These are phyloP conservation scores for Luidia sarsii DNA, from an alignment of 53 echinoderm and acorn worm genomes.

Conservation along the genomic window DNA sequence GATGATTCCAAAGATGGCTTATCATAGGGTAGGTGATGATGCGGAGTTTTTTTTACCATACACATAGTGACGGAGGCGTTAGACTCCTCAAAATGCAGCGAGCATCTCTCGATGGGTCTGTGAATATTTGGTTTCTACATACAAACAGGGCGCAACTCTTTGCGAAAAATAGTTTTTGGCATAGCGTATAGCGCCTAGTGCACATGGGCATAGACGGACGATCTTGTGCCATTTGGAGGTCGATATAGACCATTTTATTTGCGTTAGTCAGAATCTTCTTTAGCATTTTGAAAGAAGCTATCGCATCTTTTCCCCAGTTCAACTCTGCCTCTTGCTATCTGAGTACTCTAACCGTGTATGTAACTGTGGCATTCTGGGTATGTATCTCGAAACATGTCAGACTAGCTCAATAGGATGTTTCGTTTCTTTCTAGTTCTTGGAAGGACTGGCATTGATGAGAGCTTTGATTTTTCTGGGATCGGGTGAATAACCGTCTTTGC, in stretches of 20 bases:
- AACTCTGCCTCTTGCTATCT: conserved; percentile 58
- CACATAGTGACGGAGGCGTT: conserved; percentile 68
- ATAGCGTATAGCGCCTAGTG: conserved; percentile 63
- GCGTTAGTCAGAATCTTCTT: conserved; percentile 41
- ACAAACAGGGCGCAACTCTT: conserved; percentile 59
- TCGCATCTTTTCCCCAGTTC: conserved; percentile 57
- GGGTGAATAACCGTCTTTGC: not conserved
- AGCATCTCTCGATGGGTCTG: conserved; percentile 78
- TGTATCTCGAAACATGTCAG: conserved; percentile 61
- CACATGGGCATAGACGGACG: conserved; percentile 72
- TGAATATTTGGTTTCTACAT: conserved; percentile 64
- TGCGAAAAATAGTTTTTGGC: conserved; percentile 59
- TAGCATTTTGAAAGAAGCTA: conserved; percentile 9
- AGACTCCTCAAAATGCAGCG: conserved; percentile 57
- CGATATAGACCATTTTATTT: conserved; percentile 61
- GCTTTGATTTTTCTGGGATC: conserved; percentile 46
- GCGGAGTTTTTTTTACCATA: conserved; percentile 57
- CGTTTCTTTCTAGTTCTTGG: conserved; percentile 54
- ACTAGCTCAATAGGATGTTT: conserved; percentile 61
- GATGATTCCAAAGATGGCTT: conserved; percentile 69
- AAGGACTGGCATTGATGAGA: conserved; percentile 29
- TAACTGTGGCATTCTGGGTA: conserved; percentile 66
- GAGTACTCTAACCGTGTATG: conserved; percentile 44
- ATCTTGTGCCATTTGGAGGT: conserved; percentile 43
- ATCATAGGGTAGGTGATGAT: conserved; percentile 71